A percentile compares a stretch with the other conserved stretches of the same genome.
These are phyloP conservation scores for Xanthia icteritia DNA, from an alignment of 2,888 invertebrate species.

Conservation along the genomic window DNA sequence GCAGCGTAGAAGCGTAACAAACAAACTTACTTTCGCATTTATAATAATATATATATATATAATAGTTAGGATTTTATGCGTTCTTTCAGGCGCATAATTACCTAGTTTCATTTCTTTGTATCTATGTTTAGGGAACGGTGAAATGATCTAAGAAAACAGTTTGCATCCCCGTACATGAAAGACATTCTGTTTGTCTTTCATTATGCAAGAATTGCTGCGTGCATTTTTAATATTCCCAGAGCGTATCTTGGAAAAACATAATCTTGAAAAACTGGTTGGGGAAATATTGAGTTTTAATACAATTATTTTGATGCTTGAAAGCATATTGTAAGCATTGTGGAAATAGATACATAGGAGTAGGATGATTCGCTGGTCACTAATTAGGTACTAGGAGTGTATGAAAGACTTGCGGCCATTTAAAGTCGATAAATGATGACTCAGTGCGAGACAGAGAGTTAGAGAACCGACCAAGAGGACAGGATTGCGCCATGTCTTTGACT, in stretches of 20 bases:
- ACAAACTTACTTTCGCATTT: too few species aligned
- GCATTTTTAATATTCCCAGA: conserved; percentile 4
- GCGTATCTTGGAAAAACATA: neutral
- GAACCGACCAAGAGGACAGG: neutral
- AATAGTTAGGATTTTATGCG: neutral
- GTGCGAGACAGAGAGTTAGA: neutral
- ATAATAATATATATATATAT: too few species aligned
- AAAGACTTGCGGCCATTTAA: neutral
- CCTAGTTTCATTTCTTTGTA: neutral
- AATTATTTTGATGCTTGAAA: neutral
- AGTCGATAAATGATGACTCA: neutral
- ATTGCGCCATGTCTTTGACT: neutral
- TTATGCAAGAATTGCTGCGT: conserved; percentile 3
- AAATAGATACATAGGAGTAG: neutral
- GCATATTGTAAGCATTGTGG: neutral
- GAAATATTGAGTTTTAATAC: neutral
- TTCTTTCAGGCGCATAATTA: neutral
- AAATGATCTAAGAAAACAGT: conserved; percentile 21
- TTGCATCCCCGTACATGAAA: neutral
- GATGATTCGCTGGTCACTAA: neutral
- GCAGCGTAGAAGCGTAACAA: too few species aligned
- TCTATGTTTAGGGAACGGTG: neutral
- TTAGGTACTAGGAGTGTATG: neutral
- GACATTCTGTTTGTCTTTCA: conserved; percentile 2
- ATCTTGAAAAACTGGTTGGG: neutral